Base-by-base conservation (phyloP, 2,888 invertebrate species). In the Pomacea canaliculata region DNA sequence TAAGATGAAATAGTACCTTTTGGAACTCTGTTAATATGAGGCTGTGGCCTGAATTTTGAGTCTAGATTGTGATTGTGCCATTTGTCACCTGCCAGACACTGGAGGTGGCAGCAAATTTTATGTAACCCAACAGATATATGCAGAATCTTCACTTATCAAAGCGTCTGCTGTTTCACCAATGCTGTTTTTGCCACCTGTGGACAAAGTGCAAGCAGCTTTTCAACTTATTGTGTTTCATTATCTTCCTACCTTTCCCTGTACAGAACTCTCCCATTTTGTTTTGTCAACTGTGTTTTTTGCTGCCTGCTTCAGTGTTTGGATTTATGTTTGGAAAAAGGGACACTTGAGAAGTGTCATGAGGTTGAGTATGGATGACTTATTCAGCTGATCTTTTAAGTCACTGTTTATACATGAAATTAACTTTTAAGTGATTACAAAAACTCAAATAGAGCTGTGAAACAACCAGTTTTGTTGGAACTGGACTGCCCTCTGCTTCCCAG, bases 121-220 rank as follows among this genome's bases (percentile, higher is more conserved):
- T 49, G 74, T 69, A n/a, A 49, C 69, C 59, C 67, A 68, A 62
- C 74, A 74, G 60, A 69, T 63, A 56, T 69, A 69, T 74, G 74
- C 74, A 69, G 69, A 67, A 74, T 56, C 59, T 74, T 74, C 74
- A 74, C 51, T 74, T 62, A 74, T 10, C n/a, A 69, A 48, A 69
- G 37, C 63, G 19, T 74, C 74, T 74, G 74, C 74, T 74, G 69
- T 74, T 69, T 62, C 37, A 63, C 23, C 19, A 51, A 18, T 70
- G 51, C 70, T 56, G 51, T 56, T 56, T 56, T 67, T 48, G 18
- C 18, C 46, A 67, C 46, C 37, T 18, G 46, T 46, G 27, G 67
- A 27, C 37, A 18, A 67, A 48, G 48, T 23, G 48, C 27, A 27
- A 46, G 67, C 67, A 67, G 67, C 67, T 67, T 67, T 23, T 67